Evolutionary conservation across 2,888 invertebrate species (phyloP).

Genomic region (Coremacera marginata): DNA sequence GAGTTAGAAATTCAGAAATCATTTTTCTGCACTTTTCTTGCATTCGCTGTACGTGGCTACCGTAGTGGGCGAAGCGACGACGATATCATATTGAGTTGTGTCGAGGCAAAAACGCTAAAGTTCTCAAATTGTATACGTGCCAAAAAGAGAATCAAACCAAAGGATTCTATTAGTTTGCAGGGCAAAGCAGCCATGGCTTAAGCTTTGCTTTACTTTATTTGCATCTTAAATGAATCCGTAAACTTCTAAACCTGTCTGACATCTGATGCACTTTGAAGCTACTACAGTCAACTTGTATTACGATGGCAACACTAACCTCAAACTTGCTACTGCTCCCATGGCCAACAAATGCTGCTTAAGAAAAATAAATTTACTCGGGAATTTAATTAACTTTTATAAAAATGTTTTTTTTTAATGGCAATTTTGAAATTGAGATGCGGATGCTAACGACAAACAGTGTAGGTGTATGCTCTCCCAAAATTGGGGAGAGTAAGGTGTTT

Average conservation of each 20-base stretch:
- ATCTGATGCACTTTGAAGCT: constrained; percentile 7
- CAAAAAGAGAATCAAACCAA: background rate
- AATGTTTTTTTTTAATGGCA: constrained; percentile 10
- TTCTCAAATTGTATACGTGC: background rate
- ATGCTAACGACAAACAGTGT: background rate
- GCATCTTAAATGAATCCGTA: constrained; percentile 25
- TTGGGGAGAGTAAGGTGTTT: background rate
- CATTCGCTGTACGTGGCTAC: background rate
- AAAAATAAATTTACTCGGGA: background rate
- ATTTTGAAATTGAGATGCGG: constrained; percentile 14
- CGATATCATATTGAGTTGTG: constrained; percentile 18
- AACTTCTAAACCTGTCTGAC: background rate
- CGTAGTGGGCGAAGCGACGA: background rate
- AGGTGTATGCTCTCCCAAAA: background rate
- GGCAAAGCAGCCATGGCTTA: background rate
- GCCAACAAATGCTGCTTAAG: background rate
- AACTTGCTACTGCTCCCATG: background rate
- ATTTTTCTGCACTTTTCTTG: constrained; percentile 12
- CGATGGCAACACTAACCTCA: background rate
- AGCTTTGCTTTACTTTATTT: constrained; percentile 20
- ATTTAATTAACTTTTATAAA: background rate
- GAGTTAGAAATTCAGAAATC: constrained; percentile 18
- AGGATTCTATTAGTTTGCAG: background rate
- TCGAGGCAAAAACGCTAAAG: constrained; percentile 6
- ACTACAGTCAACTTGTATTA: background rate